These are phyloP conservation scores for Poecile montanus DNA, from an alignment of 2,797 vertebrate species.

Conservation along the genomic window DNA sequence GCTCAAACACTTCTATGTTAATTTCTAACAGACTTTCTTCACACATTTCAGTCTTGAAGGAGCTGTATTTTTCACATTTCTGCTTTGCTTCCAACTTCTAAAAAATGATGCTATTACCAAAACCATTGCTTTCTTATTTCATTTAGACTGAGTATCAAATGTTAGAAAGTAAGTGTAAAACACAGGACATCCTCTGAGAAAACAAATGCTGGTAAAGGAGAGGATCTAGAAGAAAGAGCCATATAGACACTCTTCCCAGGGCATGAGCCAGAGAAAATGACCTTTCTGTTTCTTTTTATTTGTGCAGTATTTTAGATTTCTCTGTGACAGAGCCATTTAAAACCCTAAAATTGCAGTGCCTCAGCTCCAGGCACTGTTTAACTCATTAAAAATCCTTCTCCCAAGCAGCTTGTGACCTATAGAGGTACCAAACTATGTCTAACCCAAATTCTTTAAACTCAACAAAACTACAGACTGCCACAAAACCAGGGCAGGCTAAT, in stretches of 20 bases:
- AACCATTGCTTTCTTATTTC: background rate
- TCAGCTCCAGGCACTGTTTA: background rate
- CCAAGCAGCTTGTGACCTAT: background rate
- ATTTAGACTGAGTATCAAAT: background rate
- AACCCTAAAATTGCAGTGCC: background rate
- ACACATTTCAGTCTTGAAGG: background rate
- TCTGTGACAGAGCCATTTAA: background rate
- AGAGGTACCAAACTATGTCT: background rate
- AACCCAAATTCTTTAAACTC: background rate
- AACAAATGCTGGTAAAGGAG: background rate
- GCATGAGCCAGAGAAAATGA: background rate
- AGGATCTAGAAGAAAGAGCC: background rate
- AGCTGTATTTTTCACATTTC: background rate
- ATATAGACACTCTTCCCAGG: background rate
- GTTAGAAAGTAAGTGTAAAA: background rate
- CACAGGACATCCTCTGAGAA: background rate
- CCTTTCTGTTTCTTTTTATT: background rate
- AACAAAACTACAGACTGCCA: background rate
- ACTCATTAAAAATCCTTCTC: background rate
- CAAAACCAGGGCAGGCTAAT: background rate
- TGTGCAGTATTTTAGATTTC: background rate
- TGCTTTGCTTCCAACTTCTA: constrained; percentile 7
- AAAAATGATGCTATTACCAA: background rate
- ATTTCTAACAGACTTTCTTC: constrained; percentile 6
- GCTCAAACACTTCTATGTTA: background rate